Evolutionary conservation across 2,113 vertebrate genomes (phyloP).

Genomic region (Stomatorhinus ivindoensis): DNA sequence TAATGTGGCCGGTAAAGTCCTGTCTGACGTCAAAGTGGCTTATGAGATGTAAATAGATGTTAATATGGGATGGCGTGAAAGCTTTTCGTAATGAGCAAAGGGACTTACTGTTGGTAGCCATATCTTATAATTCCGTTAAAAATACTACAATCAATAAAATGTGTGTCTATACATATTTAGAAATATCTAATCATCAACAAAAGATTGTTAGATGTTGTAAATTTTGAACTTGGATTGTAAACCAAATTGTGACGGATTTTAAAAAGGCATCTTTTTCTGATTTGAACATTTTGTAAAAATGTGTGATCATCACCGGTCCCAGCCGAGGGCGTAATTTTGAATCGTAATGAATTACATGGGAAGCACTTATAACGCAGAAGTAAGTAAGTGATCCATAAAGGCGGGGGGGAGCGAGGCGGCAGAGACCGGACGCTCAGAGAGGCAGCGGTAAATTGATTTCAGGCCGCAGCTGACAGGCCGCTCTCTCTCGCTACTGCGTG

Average conservation of each 20-base stretch:
- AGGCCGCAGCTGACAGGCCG: constrained; percentile 38
- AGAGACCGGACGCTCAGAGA: constrained; percentile 47
- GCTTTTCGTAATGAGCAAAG: not conserved
- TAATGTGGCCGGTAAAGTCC: not conserved
- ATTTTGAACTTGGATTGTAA: not conserved
- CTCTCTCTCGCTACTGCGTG: not conserved
- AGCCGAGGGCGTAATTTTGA: not conserved
- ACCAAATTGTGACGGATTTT: not conserved
- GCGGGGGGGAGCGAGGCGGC: constrained; percentile 31
- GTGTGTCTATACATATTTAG: not conserved
- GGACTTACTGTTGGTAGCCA: not conserved
- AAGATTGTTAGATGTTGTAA: not conserved
- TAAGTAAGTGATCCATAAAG: not conserved
- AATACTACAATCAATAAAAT: not conserved
- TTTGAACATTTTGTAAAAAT: not conserved
- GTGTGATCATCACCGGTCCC: not conserved
- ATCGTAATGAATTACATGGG: not conserved
- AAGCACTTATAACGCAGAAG: not conserved
- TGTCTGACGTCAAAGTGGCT: not conserved
- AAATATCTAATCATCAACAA: not conserved
- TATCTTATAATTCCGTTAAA: not conserved
- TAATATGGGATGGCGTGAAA: not conserved
- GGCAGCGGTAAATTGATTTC: not conserved
- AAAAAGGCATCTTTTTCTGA: not conserved
- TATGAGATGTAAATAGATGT: not conserved